Evolutionary conservation across 2,113 vertebrate species (phyloP), one percentile per base, ranked within the genome.

Genomic region (Trematocara zebra): DNA sequence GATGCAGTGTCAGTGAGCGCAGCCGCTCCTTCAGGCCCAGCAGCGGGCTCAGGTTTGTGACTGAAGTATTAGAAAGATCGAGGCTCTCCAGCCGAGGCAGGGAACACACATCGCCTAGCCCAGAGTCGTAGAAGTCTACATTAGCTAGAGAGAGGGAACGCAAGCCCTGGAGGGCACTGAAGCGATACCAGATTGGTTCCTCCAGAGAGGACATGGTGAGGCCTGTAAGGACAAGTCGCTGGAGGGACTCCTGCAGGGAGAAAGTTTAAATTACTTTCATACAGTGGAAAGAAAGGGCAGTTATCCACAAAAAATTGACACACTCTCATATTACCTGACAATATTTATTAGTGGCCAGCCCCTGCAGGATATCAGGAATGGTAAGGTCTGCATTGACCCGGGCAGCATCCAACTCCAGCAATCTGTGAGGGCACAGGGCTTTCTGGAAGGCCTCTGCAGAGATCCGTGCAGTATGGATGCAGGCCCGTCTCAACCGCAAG

Each of bases 371-470:
- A 89, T 99, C 98, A 33, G 98, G 97, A 90, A 99, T 99, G 1
- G 99, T 99, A 90, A 99, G 98, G 87, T 99, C 99, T 18, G 98
- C 98, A 8, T 99, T 99, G 85, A 99, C 98, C 26, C 97, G 97
- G 0, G 98, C 97, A 8, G 98, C 98, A 64, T 99, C 98, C 15
- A 99, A 96, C 93, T 99, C 98, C 64, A 99, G 96, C 87, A 99
- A 95, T 28, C 98, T 97, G 94, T 99, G 98, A 37, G 97, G 97
- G 92, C 98, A 99, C 69, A 99, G 96, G 2, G 98, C 97, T 83
- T 97, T 98, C 92, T 97, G 96, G 91, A 99, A 99, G 80, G 98
- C 99, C 94, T 99, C 98, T 0, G 99, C 97, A 0, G 98, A 99
- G 91, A 99, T 99, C 6, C 99, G 98, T 0, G 98, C 99, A 23